A percentile compares a stretch with the other conserved stretches of the same genome.
phyloP scores from a whole-genome alignment of 2,888 invertebrate species.

The Amiota minor region DNA sequence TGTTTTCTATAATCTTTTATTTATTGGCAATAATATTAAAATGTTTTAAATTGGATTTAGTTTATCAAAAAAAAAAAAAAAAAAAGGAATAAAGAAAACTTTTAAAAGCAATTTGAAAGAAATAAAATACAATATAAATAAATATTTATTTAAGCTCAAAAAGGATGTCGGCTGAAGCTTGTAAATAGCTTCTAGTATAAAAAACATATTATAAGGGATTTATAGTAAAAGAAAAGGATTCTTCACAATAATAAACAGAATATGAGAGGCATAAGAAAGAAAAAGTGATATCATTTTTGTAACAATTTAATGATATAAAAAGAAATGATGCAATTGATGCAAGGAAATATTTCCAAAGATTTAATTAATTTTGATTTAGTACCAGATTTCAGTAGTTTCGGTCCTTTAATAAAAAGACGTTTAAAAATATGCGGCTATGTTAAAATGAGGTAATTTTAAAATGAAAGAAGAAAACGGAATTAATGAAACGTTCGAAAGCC shows the following conservation, averaged over 20 bases:
- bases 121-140: constrained; percentile 11
- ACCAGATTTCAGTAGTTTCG: no score
- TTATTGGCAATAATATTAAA: constrained; percentile 42
- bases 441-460: no score
- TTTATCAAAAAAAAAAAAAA: constrained; percentile 14
- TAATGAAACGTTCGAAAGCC: no score
- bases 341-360: no score
- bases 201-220: not conserved
- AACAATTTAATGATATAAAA: no score
- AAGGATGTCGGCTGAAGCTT: not conserved
- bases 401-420: no score
- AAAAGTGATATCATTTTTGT: not conserved
- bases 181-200: not conserved
- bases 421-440: no score
- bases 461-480: no score
- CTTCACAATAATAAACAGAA: not conserved
- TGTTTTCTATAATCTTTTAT: constrained; percentile 34
- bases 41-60: constrained; percentile 39
- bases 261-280: not conserved
- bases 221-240: not conserved
- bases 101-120: constrained; percentile 7
- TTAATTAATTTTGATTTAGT: no score
- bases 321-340: no score
- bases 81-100: constrained; percentile 8
- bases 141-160: not conserved